phyloP scores from a whole-genome alignment of 2,888 invertebrate species.

The Arge pagana region DNA sequence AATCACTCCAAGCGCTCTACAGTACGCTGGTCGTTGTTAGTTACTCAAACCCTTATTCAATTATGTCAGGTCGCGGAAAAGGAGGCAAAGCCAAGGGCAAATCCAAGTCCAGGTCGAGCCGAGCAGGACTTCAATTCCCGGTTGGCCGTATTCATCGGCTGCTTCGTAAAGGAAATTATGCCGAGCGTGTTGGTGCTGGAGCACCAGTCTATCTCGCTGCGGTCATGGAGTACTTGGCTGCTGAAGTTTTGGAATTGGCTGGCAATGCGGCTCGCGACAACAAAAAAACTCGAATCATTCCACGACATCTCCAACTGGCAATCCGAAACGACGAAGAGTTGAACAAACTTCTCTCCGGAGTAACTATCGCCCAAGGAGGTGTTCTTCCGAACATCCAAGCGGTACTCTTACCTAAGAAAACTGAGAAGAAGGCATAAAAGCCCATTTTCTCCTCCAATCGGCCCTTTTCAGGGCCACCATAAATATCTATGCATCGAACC shows the following conservation, averaged over 20 bases:
- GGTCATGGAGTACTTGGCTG: conserved; percentile 70
- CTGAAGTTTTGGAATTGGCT: conserved; percentile 72
- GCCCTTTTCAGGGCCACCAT: conserved; percentile 35
- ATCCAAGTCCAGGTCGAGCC: conserved; percentile 60
- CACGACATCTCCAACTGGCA: conserved; percentile 63
- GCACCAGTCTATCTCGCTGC: conserved; percentile 64
- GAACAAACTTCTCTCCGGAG: conserved; percentile 74
- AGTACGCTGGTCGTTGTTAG: not conserved
- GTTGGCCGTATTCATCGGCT: conserved; percentile 67
- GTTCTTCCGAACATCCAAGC: conserved; percentile 80
- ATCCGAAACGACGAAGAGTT: conserved; percentile 83
- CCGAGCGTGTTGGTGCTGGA: conserved; percentile 64
- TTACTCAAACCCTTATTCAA: not conserved
- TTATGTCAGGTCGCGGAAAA: conserved; percentile 44
- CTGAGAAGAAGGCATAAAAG: conserved; percentile 49
- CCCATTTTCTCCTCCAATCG: conserved; percentile 9
- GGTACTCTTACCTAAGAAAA: conserved; percentile 75
- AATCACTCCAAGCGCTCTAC: not conserved
- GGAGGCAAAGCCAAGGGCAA: conserved; percentile 58
- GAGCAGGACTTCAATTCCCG: conserved; percentile 66
- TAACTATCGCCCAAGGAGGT: conserved; percentile 83
- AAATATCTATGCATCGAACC: no score
- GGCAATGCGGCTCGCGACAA: conserved; percentile 72
- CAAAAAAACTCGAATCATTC: conserved; percentile 64
- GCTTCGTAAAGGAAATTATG: conserved; percentile 67